Percentiles rank a stretch among this genome's conserved stretches.
Evolutionary conservation across 2,888 invertebrate genomes (phyloP).

Genomic region (Spicauda simplicius): DNA sequence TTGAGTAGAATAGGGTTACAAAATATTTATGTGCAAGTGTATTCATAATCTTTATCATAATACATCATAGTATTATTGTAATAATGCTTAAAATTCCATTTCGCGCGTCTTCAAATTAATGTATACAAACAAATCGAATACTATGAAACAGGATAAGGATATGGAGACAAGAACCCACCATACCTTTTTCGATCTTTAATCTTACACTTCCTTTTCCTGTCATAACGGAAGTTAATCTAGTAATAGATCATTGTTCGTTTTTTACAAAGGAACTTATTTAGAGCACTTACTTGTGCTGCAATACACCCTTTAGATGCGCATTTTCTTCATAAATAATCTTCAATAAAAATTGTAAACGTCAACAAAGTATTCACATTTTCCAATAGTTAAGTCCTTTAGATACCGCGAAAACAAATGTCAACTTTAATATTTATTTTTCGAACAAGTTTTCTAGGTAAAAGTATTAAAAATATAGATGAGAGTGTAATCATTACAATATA

Average conservation of each 20-base stretch:
- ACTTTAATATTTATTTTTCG: conserved; percentile 22
- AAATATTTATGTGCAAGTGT: not conserved
- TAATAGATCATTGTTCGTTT: conserved; percentile 40
- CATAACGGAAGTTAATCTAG: conserved; percentile 53
- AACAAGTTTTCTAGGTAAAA: not conserved
- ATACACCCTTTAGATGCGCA: conserved; percentile 3
- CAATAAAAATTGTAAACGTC: conserved; percentile 45
- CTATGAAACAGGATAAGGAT: conserved; percentile 63
- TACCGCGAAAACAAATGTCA: conserved; percentile 53
- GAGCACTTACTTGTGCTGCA: conserved; percentile 37
- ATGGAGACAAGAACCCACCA: conserved; percentile 48
- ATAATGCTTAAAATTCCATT: not conserved
- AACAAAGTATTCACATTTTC: conserved; percentile 46
- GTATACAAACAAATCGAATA: conserved; percentile 4
- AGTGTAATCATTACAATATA: not conserved
- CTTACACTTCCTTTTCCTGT: conserved; percentile 85
- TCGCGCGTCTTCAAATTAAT: not conserved
- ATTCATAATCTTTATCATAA: not conserved
- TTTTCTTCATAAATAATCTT: conserved; percentile 5
- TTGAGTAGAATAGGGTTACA: not conserved
- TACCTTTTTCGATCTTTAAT: conserved; percentile 65
- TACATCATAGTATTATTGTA: not conserved
- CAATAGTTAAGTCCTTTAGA: conserved; percentile 40
- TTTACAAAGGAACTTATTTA: conserved; percentile 19
- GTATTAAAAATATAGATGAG: not conserved